These are phyloP conservation scores for Schlechtendalia chinensis DNA, from an alignment of 1,140 invertebrate genomes.

Conservation along the genomic window DNA sequence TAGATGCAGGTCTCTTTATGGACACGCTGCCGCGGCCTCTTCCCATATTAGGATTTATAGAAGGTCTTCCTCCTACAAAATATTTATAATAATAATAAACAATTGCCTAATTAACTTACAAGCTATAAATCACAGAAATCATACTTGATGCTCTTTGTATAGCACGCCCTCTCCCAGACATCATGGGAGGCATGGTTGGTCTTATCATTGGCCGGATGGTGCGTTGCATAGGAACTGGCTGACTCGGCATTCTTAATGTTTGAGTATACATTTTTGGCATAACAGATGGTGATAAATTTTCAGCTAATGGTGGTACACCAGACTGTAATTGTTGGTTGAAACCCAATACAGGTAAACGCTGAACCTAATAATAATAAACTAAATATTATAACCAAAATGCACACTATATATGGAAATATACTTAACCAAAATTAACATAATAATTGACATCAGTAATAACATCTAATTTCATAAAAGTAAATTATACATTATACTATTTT, in stretches of 20 bases:
- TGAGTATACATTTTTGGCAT: conserved; percentile 32
- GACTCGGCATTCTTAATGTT: conserved; percentile 26
- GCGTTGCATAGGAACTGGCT: conserved; percentile 26
- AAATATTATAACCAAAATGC: too few species aligned
- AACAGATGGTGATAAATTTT: background rate
- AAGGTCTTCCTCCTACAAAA: conserved; percentile 20
- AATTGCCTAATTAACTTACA: background rate
- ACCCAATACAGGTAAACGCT: conserved; percentile 57
- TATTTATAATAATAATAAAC: background rate
- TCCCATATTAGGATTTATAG: background rate
- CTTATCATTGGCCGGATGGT: conserved; percentile 25
- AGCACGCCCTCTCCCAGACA: conserved; percentile 2
- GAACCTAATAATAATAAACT: conserved; percentile 52
- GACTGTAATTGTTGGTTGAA: conserved; percentile 31
- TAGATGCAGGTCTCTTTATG: conserved; percentile 11
- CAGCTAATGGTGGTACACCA: conserved; percentile 22
- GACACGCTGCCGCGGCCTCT: conserved; percentile 11
- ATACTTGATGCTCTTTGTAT: conserved; percentile 1
- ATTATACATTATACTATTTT: too few species aligned
- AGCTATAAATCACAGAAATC: background rate
- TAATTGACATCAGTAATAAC: too few species aligned
- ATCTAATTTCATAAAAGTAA: too few species aligned
- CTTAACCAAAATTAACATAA: too few species aligned
- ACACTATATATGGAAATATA: too few species aligned
- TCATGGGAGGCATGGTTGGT: background rate